Evolutionary conservation across 2,797 vertebrate genomes (phyloP).

Genomic region (Menidia menidia): DNA sequence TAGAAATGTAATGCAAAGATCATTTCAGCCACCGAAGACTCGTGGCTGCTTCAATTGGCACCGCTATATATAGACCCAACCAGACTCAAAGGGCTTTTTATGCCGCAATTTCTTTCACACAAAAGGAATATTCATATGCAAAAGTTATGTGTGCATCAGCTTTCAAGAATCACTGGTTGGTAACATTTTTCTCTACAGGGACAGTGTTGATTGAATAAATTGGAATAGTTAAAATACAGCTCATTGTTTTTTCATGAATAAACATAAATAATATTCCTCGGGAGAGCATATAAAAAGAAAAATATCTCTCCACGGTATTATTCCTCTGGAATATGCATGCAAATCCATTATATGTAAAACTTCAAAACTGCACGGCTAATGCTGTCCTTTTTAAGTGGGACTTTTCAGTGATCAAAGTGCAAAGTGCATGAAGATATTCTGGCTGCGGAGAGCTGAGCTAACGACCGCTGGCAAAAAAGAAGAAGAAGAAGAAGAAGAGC

Average conservation of each 20-base stretch:
- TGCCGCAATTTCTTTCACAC: slow-evolving; percentile 49
- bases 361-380: slow-evolving; percentile 59
- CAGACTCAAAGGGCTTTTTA: slow-evolving; percentile 42
- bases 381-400: slow-evolving; percentile 56
- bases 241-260: slow-evolving; percentile 81
- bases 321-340: slow-evolving; percentile 68
- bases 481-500: slow-evolving; percentile 25
- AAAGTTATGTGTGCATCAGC: slow-evolving; percentile 55
- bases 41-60: slow-evolving; percentile 40
- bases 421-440: slow-evolving; percentile 61
- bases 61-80: slow-evolving; percentile 39
- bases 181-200: slow-evolving; percentile 63
- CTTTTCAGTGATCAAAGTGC: slow-evolving; percentile 72
- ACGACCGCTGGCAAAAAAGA: slow-evolving; percentile 48
- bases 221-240: slow-evolving; percentile 73
- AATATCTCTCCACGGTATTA: slow-evolving; percentile 62
- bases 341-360: slow-evolving; percentile 70
- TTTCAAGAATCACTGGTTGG: slow-evolving; percentile 70
- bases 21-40: slow-evolving; percentile 53
- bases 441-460: slow-evolving; percentile 42
- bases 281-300: slow-evolving; percentile 65
- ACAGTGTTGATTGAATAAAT: slow-evolving; percentile 79
- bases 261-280: slow-evolving; percentile 74
- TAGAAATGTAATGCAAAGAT: slow-evolving; percentile 54
- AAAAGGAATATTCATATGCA: slow-evolving; percentile 54